Evolutionary conservation across 2,797 vertebrate genomes (phyloP), one percentile per base, ranked within the genome.

Genomic region (Epinephelus awoara): DNA sequence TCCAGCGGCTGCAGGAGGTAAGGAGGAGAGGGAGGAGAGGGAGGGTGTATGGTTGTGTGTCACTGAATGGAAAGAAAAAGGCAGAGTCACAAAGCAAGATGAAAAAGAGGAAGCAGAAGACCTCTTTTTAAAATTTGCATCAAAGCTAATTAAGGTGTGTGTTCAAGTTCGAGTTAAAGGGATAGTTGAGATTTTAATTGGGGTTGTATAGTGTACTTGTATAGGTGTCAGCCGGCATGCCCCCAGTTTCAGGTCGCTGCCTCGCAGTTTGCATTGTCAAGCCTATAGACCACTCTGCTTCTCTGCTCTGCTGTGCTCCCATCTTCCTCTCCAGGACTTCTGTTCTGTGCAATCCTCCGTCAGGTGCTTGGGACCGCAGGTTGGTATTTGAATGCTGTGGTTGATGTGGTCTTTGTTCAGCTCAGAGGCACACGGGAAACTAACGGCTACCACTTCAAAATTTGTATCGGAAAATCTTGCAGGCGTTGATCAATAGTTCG

Each of bases 1-100:
- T 98, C 0, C 96, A 98, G 92, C 96, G 94, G 79, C 94, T 99
- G 71, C 97, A 98, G 88, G 94, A 98, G 97, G 98, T 98, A 93
- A 95, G 95, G 21, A 11, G 18, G 0, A 2, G 12, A 4, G 29
- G 6, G 23, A 14, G 18, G 0, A 11, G 27, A n/a, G 3, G n/a
- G 17, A 15, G 15, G 12, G 58, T 38, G 50, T 52, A 23, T 14
- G 15, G 29, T 47, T 73, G 25, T 50, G 34, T 69, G 29, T 40
- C 65, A 73, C 51, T 72, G 51, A 47, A 47, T 17, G 13, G 3
- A 62, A 52, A 38, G 17, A 27, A 3, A 15, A 29, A 38, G 23
- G 38, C 59, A 25, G 23, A 27, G 47, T 68, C 67, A 65, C 23
- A 54, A 62, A 75, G 21, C 11, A 8, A 25, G 40, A 72, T 3